These are phyloP conservation scores for Tychaedon coryphoeus DNA, from an alignment of 2,113 vertebrate genomes.

Conservation along the genomic window DNA sequence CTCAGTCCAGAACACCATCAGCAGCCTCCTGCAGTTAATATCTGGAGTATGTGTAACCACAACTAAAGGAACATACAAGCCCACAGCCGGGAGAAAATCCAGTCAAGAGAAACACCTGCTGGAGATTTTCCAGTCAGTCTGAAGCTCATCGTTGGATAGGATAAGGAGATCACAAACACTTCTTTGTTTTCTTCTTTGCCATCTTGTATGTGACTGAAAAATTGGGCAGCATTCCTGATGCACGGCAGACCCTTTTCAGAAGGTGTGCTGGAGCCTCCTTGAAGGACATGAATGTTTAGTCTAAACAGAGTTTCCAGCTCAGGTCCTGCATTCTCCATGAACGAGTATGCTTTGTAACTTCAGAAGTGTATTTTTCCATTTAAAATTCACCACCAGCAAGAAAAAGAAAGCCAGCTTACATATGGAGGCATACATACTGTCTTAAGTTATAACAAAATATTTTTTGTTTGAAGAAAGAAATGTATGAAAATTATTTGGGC, in stretches of 20 bases:
- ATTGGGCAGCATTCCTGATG: neutral
- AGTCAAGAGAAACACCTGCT: neutral
- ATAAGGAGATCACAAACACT: neutral
- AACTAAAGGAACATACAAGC: neutral
- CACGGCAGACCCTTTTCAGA: neutral
- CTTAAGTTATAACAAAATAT: neutral
- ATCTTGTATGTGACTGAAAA: neutral
- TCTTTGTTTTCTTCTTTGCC: neutral
- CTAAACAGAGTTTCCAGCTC: neutral
- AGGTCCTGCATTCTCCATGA: neutral
- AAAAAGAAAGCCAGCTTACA: slow-evolving; percentile 22
- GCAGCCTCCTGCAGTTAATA: neutral
- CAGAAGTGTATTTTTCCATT: slow-evolving; percentile 31
- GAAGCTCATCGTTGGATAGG: neutral
- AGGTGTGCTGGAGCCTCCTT: neutral
- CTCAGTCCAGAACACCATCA: neutral
- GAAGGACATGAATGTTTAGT: neutral
- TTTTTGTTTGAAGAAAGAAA: slow-evolving; percentile 44
- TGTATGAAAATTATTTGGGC: slow-evolving; percentile 10
- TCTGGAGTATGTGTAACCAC: rapidly evolving
- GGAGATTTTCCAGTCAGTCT: neutral
- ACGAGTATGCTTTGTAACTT: neutral
- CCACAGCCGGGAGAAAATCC: neutral
- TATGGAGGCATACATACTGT: neutral
- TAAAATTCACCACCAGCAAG: slow-evolving; percentile 40